Conservation (phyloP, 2,888 invertebrate species). For the Sarcophaga rosellei region DNA sequence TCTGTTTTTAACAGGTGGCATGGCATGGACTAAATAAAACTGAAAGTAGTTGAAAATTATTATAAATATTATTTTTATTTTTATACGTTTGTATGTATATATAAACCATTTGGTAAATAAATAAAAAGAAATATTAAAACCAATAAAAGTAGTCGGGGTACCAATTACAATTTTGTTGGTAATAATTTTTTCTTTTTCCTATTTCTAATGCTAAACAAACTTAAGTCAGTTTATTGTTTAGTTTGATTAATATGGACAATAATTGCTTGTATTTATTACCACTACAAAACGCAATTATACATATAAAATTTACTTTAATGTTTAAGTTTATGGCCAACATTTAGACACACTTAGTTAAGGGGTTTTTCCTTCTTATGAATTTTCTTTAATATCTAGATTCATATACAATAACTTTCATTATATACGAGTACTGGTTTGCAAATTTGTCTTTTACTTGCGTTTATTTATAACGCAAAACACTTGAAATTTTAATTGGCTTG, state of each 20-base stretch:
- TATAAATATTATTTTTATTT: not conserved
- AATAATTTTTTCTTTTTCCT: not conserved
- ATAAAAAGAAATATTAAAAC: not conserved
- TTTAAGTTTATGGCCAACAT: constrained; percentile 53
- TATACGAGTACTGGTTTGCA: not conserved
- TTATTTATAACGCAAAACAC: not conserved
- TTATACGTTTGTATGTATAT: too few relatives aligned
- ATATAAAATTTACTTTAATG: constrained; percentile 4
- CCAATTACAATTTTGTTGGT: not conserved
- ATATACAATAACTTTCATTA: too few relatives aligned
- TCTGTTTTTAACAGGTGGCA: constrained; percentile 1
- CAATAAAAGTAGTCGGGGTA: not conserved
- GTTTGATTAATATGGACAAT: constrained; percentile 32
- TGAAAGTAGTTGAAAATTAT: constrained; percentile 56
- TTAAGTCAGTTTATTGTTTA: constrained; percentile 30
- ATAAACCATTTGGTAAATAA: not conserved
- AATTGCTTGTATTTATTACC: not conserved
- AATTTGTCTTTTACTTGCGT: not conserved
- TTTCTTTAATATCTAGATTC: too few relatives aligned
- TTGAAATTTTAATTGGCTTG: constrained; percentile 19
- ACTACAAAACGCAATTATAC: not conserved
- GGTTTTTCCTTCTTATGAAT: not conserved
- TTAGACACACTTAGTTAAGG: not conserved
- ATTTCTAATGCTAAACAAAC: not conserved
- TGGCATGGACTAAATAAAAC: constrained; percentile 35